Evolutionary conservation across 2,888 invertebrate species (phyloP).

Genomic region (Napeogenes sylphis): DNA sequence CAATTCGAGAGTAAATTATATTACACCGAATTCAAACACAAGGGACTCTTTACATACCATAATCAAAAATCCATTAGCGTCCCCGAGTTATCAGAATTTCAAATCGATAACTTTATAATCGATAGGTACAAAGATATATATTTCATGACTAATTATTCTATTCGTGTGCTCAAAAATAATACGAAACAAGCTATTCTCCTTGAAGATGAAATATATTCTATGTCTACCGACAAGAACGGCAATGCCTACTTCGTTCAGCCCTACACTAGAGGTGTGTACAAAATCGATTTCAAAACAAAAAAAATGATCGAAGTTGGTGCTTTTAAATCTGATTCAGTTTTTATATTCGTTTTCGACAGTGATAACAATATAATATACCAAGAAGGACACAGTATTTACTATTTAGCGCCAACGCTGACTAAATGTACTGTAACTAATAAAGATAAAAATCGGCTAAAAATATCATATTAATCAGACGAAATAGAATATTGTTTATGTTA

Average conservation of each 20-base stretch:
- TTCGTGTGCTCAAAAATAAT: constrained; percentile 49
- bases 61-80: constrained; percentile 44
- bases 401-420: constrained; percentile 50
- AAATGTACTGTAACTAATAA: constrained; percentile 44
- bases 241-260: constrained; percentile 53
- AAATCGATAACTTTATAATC: constrained; percentile 58
- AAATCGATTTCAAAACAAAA: constrained; percentile 45
- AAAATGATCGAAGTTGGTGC: constrained; percentile 48
- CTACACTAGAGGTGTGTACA: constrained; percentile 50
- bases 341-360: constrained; percentile 52
- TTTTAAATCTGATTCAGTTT: constrained; percentile 45
- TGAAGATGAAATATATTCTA: constrained; percentile 47
- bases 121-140: constrained; percentile 54
- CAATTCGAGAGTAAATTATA: constrained; percentile 53
- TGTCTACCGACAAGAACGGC: constrained; percentile 49
- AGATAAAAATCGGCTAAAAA: constrained; percentile 31
- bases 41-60: constrained; percentile 46
- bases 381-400: constrained; percentile 45
- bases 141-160: constrained; percentile 48
- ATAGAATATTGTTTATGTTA: constrained; percentile 14
- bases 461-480: too few species aligned
- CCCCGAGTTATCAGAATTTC: constrained; percentile 42
- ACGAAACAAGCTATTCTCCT: constrained; percentile 43
- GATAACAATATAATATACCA: constrained; percentile 58
- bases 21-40: constrained; percentile 46